Conservation (phyloP, 2,888 invertebrate genomes). For the Apoda limacodes region DNA sequence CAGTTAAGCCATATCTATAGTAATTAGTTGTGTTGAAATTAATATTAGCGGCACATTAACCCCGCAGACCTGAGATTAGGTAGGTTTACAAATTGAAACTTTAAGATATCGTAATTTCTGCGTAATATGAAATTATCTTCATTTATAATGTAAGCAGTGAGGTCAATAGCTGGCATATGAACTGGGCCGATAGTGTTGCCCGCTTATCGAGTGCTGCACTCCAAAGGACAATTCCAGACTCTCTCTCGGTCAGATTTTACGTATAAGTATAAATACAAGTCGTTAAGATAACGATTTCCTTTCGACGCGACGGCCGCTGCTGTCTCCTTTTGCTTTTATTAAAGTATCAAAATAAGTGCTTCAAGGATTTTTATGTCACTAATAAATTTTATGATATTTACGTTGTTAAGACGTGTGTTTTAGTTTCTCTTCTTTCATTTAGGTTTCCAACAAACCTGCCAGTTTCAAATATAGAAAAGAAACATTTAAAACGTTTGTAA, state of each 20-base stretch:
- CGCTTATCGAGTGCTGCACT: conserved; percentile 56
- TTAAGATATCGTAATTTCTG: conserved; percentile 41
- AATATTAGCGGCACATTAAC: conserved; percentile 57
- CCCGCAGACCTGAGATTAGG: conserved; percentile 41
- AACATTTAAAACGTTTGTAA: too few species aligned
- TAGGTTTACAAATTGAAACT: conserved; percentile 46
- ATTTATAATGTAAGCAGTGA: conserved; percentile 48
- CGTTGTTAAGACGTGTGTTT: conserved; percentile 4
- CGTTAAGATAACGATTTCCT: conserved; percentile 66
- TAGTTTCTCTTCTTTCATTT: not conserved
- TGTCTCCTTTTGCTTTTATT: conserved; percentile 48
- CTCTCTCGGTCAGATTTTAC: conserved; percentile 62
- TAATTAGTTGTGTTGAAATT: conserved; percentile 31
- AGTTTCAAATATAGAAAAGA: too few species aligned
- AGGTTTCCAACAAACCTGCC: too few species aligned
- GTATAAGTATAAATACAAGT: conserved; percentile 58
- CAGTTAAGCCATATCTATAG: not conserved
- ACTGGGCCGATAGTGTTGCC: conserved; percentile 43
- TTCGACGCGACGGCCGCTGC: conserved; percentile 39
- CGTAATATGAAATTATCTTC: conserved; percentile 36
- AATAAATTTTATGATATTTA: conserved; percentile 33
- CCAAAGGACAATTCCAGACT: conserved; percentile 45
- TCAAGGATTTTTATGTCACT: conserved; percentile 42
- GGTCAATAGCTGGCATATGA: conserved; percentile 66
- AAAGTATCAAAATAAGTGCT: conserved; percentile 44